Evolutionary conservation across 2,797 vertebrate genomes (phyloP).

Genomic region (Scarus forsteni): DNA sequence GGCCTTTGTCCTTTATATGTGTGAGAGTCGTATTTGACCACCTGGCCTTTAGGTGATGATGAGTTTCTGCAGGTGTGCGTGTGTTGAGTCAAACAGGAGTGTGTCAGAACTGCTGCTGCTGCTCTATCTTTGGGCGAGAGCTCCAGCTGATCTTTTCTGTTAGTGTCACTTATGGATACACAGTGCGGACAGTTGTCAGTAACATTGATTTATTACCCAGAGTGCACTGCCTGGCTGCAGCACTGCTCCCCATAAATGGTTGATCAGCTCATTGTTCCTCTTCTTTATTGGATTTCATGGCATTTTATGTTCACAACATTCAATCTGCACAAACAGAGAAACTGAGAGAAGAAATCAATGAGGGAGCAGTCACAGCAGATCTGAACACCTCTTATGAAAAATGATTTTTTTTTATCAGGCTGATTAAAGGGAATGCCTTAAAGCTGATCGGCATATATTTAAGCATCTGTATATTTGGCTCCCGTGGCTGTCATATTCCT

Average conservation of each 20-base stretch:
- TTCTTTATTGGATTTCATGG: conserved; percentile 36
- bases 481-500: too few relatives aligned
- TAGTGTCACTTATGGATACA: conserved; percentile 16
- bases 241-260: conserved; percentile 1
- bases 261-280: conserved; percentile 31
- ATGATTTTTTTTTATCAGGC: too few relatives aligned
- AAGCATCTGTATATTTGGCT: too few relatives aligned
- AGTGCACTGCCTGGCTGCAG: not conserved
- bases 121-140: too few relatives aligned
- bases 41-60: conserved; percentile 11
- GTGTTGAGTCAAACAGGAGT: conserved; percentile 6
- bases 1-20: conserved; percentile 30
- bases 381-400: not conserved
- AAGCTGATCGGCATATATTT: too few relatives aligned
- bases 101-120: not conserved
- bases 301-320: conserved; percentile 36
- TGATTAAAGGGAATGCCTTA: too few relatives aligned
- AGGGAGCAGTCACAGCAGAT: conserved; percentile 1
- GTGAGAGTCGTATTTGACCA: conserved; percentile 8
- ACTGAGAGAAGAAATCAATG: conserved; percentile 19
- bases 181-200: conserved; percentile 46
- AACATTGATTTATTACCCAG: conserved; percentile 53
- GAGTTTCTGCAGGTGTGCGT: conserved; percentile 14
- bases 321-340: conserved; percentile 3
- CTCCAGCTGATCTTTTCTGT: conserved; percentile 28